Base-by-base conservation (phyloP, 2,888 invertebrate genomes). In the Neoitamus cyanurus region DNA sequence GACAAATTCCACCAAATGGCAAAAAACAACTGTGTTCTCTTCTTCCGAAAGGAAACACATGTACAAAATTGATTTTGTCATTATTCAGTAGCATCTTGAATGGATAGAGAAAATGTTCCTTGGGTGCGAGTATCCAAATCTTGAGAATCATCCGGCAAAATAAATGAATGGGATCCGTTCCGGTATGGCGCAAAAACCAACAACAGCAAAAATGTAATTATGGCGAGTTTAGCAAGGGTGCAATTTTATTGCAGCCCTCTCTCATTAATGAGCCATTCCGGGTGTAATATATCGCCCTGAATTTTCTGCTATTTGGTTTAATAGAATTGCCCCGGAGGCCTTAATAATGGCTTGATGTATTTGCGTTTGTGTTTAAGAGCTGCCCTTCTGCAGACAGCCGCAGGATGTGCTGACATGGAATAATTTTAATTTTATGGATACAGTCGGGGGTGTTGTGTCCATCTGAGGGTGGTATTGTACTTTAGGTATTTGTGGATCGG, bases 41-140 rank as follows among this genome's bases (percentile, higher is more conserved):
- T 31, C 31, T 30, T 34, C 13, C 42, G 11, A 3, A 31, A 77
- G n/a, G 82, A 42, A 72, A 72, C 83, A 83, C 72, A 72, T 83
- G 83, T 83, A 68, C 46, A 72, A 83, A 83, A 83, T 83, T 83
- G 83, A 83, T 83, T 83, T 83, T 83, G 42, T 83, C 83, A 83
- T 42, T 83, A 70, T 42, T 58, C 20, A 80, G 80, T 31, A 58
- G 48, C 80, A 58, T 80, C 48, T 58, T 48, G 80, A 58, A 20
- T 30, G 30, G 58, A 77, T 77, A 46, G 4, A 28, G 37, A 20
- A 3, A 34, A 25, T 42, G 9, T 37, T 37, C 46, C 46, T 46
- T 77, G 3, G 20, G 5, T 1, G 31, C 6, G 13, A 7, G 15
- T 37, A 37, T n/a, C 77, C 77, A 42, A 37, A 77, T 42, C 36